Base-by-base conservation (phyloP, 2,113 vertebrate genomes). In the Triplophysa siluroides region DNA sequence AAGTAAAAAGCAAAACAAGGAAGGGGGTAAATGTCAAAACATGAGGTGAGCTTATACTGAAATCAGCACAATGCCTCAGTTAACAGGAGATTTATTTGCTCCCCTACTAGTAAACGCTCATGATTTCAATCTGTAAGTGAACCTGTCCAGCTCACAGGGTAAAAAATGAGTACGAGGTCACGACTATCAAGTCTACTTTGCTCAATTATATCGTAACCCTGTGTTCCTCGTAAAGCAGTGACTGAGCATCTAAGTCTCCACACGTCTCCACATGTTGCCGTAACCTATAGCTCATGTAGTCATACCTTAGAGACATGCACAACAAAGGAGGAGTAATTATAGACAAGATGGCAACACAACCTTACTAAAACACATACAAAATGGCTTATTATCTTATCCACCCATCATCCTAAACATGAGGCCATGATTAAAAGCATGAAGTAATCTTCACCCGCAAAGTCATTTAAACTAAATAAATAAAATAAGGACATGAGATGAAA, bases 31-130 rank as follows among this genome's bases (percentile, higher is more conserved):
- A 81, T 47, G 58, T 78, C 24, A 78, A 78, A 66, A 65, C 76
- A 80, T 76, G 78, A 78, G 68, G 69, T 84, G 83, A 87, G 78
- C 72, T 87, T 78, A 85, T 79, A 43, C 56, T 47, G 23, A 72
- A 82, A 60, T 78, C 52, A 38, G 84, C 71, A 76, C 26, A 21
- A n/a, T 79, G 66, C 47, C n/a, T 78, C 66, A 24, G 78, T 74
- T 81, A 71, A 41, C 23, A 23, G 29, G 47, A 78, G 58, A 71
- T 45, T 26, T 61, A n/a, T 21, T 72, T 58, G 62, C 70, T 58
- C 50, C 19, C 60, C 41, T 80, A 67, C 60, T 60, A 67, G 21
- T 68, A 64, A 77, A 68, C 18, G 61, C 60, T 73, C 56, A 67
- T 52, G 61, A 63, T 76, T 78, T 76, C 52, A 78, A n/a, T 65